A percentile compares a stretch with the other conserved stretches of the same genome.
phyloP scores from a whole-genome alignment of 2,113 vertebrate genomes.

The Zootoca vivipara region DNA sequence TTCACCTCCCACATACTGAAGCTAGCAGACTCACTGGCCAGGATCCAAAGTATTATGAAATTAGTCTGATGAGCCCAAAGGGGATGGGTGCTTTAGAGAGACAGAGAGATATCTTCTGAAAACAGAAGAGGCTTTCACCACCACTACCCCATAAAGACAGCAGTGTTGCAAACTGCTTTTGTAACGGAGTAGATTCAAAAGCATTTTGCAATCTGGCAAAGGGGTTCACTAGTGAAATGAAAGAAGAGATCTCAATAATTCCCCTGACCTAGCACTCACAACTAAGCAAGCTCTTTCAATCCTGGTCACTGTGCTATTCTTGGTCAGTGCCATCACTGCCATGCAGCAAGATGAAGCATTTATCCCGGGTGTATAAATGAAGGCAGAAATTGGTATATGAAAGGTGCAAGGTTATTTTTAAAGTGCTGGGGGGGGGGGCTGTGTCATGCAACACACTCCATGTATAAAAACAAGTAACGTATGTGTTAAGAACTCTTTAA shows the following conservation, averaged over 20 bases:
- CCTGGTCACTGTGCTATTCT: neutral
- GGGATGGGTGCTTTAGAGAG: too few species aligned
- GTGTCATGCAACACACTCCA: neutral
- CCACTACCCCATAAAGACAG: neutral
- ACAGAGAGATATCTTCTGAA: too few species aligned
- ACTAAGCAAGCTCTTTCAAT: neutral
- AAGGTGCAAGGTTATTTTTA: neutral
- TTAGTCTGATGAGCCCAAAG: neutral
- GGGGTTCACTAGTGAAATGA: neutral
- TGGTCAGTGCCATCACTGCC: neutral
- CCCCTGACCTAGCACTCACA: neutral
- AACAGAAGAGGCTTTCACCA: neutral
- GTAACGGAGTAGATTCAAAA: neutral
- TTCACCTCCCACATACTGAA: neutral
- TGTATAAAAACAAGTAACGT: neutral
- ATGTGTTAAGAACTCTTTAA: neutral
- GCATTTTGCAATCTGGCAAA: neutral
- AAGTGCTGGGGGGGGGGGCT: neutral
- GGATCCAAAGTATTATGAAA: neutral
- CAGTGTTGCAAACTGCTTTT: neutral
- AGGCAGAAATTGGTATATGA: neutral
- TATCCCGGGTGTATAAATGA: neutral
- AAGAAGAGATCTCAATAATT: neutral
- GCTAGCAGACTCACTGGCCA: neutral
- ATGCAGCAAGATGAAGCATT: neutral